Evolutionary conservation across 2,888 invertebrate species (phyloP).

Genomic region (Melanophora roralis): DNA sequence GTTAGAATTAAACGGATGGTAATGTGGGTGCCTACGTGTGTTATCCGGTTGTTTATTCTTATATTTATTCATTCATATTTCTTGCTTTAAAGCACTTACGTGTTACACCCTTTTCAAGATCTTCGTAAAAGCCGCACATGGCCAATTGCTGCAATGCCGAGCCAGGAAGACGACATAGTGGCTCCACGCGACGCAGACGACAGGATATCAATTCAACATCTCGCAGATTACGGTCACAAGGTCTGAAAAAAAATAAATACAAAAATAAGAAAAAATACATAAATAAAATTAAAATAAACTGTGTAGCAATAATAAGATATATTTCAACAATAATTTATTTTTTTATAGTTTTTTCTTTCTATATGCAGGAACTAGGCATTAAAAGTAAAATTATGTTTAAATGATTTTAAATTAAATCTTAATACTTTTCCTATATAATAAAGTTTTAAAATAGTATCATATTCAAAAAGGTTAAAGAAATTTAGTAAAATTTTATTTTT

Average conservation of each 20-base stretch:
- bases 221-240: conserved; percentile 84
- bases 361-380: not conserved
- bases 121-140: conserved; percentile 86
- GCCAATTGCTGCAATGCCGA: conserved; percentile 85
- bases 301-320: conserved; percentile 28
- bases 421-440: too few relatives aligned
- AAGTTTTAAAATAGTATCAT: too few relatives aligned
- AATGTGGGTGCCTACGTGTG: not conserved
- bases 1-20: conserved; percentile 5
- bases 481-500: too few relatives aligned
- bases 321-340: conserved; percentile 23
- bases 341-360: not conserved
- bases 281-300: conserved; percentile 43
- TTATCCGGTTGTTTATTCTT: not conserved
- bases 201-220: conserved; percentile 86
- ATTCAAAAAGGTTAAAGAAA: too few relatives aligned
- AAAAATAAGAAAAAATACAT: conserved; percentile 21
- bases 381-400: too few relatives aligned
- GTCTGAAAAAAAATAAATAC: conserved; percentile 78
- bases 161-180: conserved; percentile 82
- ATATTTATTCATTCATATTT: conserved; percentile 30
- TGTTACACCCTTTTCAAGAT: conserved; percentile 86
- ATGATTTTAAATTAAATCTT: too few relatives aligned
- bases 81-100: conserved; percentile 79
- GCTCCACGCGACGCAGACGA: conserved; percentile 81